Percentiles rank a stretch among this genome's conserved stretches.
Conservation (phyloP, 2,113 vertebrate species). For the Mobula birostris region DNA sequence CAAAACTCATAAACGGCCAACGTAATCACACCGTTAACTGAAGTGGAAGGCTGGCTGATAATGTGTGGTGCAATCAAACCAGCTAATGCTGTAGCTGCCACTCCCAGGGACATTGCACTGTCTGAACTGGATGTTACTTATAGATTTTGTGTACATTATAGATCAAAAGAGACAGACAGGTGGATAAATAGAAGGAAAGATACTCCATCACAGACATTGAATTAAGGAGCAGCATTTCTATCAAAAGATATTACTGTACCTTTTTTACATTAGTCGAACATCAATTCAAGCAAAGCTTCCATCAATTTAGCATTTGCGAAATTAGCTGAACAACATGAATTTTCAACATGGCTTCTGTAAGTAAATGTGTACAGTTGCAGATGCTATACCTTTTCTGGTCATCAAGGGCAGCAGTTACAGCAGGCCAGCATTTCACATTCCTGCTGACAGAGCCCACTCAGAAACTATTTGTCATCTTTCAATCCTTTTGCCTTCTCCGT, state of each 20-base stretch:
- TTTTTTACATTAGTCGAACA: background rate
- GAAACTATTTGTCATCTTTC: background rate
- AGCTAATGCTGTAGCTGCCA: background rate
- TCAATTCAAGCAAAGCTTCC: background rate
- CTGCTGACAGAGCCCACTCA: background rate
- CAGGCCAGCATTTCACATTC: background rate
- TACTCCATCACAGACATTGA: background rate
- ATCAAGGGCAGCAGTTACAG: background rate
- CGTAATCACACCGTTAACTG: slow-evolving; percentile 43
- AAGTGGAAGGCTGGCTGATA: slow-evolving; percentile 39
- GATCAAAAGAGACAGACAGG: background rate
- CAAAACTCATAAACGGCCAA: slow-evolving; percentile 47
- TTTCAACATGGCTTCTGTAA: slow-evolving; percentile 7
- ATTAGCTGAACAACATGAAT: background rate
- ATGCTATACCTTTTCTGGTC: background rate
- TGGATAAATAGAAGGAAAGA: slow-evolving; percentile 2
- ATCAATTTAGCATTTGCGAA: slow-evolving; percentile 5
- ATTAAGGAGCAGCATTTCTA: background rate
- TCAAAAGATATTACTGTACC: background rate
- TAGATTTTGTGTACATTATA: slow-evolving; percentile 28
- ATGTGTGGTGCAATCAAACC: slow-evolving; percentile 19
- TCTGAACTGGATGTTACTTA: slow-evolving; percentile 4
- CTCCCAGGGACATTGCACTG: background rate
- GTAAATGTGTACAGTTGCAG: background rate
- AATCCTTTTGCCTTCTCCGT: background rate